These are phyloP conservation scores for Genyomyrus donnyi DNA, from an alignment of 2,113 vertebrate genomes.

Conservation along the genomic window DNA sequence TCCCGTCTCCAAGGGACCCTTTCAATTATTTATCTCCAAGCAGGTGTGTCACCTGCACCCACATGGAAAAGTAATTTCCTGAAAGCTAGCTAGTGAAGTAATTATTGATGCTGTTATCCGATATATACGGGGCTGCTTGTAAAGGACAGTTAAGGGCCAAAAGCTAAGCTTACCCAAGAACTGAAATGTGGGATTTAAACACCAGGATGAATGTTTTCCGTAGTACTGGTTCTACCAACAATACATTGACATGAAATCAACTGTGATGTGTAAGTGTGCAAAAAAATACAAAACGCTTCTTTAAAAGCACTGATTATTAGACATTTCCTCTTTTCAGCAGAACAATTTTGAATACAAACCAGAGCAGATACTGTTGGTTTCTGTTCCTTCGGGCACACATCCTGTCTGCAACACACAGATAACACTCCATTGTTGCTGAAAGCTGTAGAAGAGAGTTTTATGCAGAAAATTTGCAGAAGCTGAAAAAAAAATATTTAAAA, in stretches of 20 bases:
- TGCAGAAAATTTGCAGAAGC: not conserved
- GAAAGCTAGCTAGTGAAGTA: conserved; percentile 34
- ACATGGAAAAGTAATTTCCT: conserved; percentile 39
- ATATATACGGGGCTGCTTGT: conserved; percentile 5
- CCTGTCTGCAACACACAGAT: not conserved
- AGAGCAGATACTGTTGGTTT: not conserved
- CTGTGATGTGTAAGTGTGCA: not conserved
- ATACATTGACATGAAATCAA: not conserved
- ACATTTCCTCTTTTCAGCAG: not conserved
- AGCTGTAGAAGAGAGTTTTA: not conserved
- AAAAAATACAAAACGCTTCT: not conserved
- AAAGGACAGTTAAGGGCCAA: not conserved
- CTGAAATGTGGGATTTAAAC: not conserved
- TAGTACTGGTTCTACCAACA: not conserved
- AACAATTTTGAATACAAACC: not conserved
- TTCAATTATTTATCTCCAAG: conserved; percentile 42
- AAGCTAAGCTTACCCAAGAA: not conserved
- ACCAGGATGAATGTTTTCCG: not conserved
- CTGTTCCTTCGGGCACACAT: not conserved
- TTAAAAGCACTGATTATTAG: not conserved
- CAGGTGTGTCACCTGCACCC: conserved; percentile 42
- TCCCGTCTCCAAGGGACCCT: conserved; percentile 19
- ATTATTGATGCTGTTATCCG: conserved; percentile 41
- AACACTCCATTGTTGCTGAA: not conserved
- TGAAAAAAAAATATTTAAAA: too few relatives aligned